A percentile compares a stretch with the other conserved stretches of the same genome.
phyloP scores from a whole-genome alignment of 37 sponge, comb jelly and placozoan genomes.

The Agelas oroides region DNA sequence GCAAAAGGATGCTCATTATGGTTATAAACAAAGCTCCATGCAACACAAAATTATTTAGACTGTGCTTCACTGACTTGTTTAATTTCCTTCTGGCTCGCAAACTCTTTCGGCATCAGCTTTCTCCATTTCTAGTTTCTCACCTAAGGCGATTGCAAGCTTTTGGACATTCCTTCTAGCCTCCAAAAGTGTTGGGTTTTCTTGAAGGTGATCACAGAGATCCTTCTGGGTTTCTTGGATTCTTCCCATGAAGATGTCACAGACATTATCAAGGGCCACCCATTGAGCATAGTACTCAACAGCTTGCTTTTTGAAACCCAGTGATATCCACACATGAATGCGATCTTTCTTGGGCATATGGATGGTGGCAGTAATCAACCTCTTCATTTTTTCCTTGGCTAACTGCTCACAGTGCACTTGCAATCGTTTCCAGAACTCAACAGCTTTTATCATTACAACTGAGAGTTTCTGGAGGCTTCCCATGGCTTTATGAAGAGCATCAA shows the following conservation, averaged over 20 bases:
- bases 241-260: constrained; percentile 27
- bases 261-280: constrained; percentile 44
- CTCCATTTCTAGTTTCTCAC: no score
- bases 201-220: constrained; percentile 23
- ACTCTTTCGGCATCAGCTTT: no score
- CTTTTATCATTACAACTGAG: constrained; percentile 32
- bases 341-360: background rate
- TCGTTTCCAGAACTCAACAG: constrained; percentile 41
- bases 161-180: constrained; percentile 15
- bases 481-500: constrained; percentile 26
- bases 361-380: constrained; percentile 5
- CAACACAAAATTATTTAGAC: no score
- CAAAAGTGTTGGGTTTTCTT: constrained; percentile 9
- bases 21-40: no score
- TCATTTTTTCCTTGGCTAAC: constrained; percentile 4
- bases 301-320: constrained; percentile 1
- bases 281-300: constrained; percentile 36
- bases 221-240: constrained; percentile 33
- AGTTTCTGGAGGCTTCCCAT: constrained; percentile 34
- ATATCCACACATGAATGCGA: constrained; percentile 36
- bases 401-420: constrained; percentile 41
- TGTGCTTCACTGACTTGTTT: no score
- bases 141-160: constrained; percentile 7
- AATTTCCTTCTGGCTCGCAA: no score
- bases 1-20: no score